These are phyloP conservation scores for Campoletis sonorensis DNA, from an alignment of 1,140 invertebrate genomes.

Conservation along the genomic window DNA sequence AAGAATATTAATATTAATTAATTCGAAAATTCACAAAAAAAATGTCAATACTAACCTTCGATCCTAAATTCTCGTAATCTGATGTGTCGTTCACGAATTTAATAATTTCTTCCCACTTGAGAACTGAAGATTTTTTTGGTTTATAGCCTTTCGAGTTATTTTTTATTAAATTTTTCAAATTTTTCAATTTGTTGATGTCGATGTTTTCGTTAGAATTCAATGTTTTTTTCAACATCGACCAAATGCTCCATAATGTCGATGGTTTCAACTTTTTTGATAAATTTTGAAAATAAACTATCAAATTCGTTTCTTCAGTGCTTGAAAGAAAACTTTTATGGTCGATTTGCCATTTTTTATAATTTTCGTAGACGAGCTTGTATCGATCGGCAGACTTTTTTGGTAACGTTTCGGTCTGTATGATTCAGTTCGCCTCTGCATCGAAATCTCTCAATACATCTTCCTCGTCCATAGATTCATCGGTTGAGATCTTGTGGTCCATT, in stretches of 20 bases:
- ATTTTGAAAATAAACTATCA: background rate
- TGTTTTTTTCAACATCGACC: constrained; percentile 13
- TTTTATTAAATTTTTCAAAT: constrained; percentile 10
- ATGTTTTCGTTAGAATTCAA: constrained; percentile 1
- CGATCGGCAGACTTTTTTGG: no score
- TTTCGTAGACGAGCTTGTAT: no score
- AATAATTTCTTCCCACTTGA: background rate
- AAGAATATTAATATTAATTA: constrained; percentile 3
- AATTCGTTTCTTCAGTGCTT: constrained; percentile 5
- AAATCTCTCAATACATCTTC: background rate
- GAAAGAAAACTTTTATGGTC: background rate
- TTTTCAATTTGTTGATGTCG: background rate
- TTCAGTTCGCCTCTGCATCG: background rate
- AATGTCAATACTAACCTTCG: constrained; percentile 9
- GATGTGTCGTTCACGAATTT: constrained; percentile 1
- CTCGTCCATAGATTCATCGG: no score
- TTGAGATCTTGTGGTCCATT: no score
- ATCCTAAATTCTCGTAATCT: background rate
- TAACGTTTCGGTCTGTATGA: background rate
- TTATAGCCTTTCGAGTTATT: background rate
- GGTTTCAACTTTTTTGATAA: constrained; percentile 7
- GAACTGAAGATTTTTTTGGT: background rate
- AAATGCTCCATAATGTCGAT: background rate
- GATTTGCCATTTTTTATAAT: background rate
- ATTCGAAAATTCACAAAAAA: background rate